phyloP scores from a whole-genome alignment of 2,888 invertebrate genomes.

The Drosophila testacea region DNA sequence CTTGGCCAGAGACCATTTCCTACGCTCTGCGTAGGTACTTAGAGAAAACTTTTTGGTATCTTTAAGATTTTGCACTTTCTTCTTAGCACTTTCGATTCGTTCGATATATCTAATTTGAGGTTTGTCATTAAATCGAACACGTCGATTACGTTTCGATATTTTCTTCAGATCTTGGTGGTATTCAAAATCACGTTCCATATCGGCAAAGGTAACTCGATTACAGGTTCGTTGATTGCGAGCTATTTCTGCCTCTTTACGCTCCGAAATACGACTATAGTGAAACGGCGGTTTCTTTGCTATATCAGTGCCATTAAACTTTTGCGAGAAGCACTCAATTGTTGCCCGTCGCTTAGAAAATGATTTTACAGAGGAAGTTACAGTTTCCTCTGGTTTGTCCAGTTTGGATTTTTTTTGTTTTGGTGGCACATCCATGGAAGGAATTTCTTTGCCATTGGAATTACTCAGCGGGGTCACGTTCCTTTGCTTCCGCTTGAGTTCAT shows the following conservation, averaged over 20 bases:
- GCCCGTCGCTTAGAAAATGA: slow-evolving; percentile 17
- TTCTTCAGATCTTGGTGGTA: slow-evolving; percentile 34
- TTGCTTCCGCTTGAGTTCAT: slow-evolving; percentile 28
- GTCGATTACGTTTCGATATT: slow-evolving; percentile 52
- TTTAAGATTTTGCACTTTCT: slow-evolving; percentile 49
- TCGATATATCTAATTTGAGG: slow-evolving; percentile 73
- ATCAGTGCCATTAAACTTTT: slow-evolving; percentile 50
- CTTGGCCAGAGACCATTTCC: slow-evolving; percentile 48
- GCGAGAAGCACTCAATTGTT: slow-evolving; percentile 54
- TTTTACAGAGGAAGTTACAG: background rate
- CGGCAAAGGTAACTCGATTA: slow-evolving; percentile 72
- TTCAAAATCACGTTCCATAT: slow-evolving; percentile 71
- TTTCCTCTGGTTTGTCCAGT: slow-evolving; percentile 6
- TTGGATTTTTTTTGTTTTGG: slow-evolving; percentile 49
- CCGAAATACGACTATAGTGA: slow-evolving; percentile 22
- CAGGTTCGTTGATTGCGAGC: slow-evolving; percentile 52
- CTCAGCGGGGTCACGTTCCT: slow-evolving; percentile 83
- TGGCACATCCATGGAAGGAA: slow-evolving; percentile 84
- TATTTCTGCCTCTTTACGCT: slow-evolving; percentile 52
- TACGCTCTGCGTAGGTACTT: slow-evolving; percentile 67
- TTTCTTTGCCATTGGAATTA: slow-evolving; percentile 87
- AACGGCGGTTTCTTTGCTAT: background rate
- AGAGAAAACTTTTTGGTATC: slow-evolving; percentile 48
- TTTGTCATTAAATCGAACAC: slow-evolving; percentile 75
- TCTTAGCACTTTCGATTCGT: slow-evolving; percentile 49